Base-by-base conservation (phyloP, 2,113 vertebrate genomes). In the Parotia lawesii region DNA sequence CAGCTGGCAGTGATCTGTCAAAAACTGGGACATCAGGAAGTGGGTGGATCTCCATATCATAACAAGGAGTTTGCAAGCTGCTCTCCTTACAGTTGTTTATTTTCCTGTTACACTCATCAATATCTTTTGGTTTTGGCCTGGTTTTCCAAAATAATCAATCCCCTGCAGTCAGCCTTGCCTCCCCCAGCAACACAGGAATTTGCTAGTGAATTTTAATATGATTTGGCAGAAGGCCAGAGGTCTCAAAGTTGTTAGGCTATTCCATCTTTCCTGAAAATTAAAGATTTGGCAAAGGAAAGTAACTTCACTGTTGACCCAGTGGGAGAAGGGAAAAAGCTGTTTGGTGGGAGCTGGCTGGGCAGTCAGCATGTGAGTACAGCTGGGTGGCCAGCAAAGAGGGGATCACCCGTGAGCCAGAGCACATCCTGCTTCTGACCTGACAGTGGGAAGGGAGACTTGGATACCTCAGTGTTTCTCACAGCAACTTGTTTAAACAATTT, bases 1-100 rank as follows among this genome's bases (percentile, higher is more conserved):
- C 85, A 89, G 58, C 85, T 94, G 89, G 92, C 74, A 91, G 71
- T 85, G 82, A 91, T 87, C 92, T 93, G 25, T 91, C 82, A 79
- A 76, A 94, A 93, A 65, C 66, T 42, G 71, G 37, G 64, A 73
- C n/a, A 35, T 67, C 24, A 17, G 53, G 42, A 89, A 79, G 76
- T 85, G 67, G 50, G n/a, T 79, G 54, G 67, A 73, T 83, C 79
- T 88, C 85, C 81, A 27, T 92, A 88, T 70, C 82, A 76, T 73
- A 92, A 60, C 48, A 71, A 87, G 89, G 88, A 85, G 69, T 72
- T 91, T 54, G 67, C 88, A 92, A 87, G 85, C 75, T 93, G 75
- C 87, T 94, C 12, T 88, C 38, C 67, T 85, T 60, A 51, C 40
- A 75, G 40, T 83, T 72, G 50, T 56, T 81, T 85, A 33, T 93